Percentiles rank a stretch among this genome's conserved stretches.
Conservation (phyloP, 2,888 invertebrate genomes). For the Idaea biselata region DNA sequence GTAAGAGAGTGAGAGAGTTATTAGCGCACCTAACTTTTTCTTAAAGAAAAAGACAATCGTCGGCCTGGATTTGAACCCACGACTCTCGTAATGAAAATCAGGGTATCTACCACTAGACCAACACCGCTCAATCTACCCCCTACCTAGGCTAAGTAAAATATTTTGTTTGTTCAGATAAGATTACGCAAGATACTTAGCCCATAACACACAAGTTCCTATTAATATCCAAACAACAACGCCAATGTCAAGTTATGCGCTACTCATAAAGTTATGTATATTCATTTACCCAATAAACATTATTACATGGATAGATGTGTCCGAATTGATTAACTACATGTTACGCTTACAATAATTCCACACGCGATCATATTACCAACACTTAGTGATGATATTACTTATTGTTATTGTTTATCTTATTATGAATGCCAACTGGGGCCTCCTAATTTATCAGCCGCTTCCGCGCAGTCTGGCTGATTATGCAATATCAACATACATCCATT, state of each 20-base stretch:
- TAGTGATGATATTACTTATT: slow-evolving; percentile 37
- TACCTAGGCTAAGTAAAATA: too few relatives aligned
- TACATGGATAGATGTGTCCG: neutral
- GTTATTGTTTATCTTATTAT: slow-evolving; percentile 50
- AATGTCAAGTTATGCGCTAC: neutral
- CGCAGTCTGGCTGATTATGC: slow-evolving; percentile 24
- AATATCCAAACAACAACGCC: neutral
- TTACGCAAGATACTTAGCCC: too few relatives aligned
- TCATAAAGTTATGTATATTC: too few relatives aligned
- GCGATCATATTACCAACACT: slow-evolving; percentile 22
- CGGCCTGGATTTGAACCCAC: too few relatives aligned
- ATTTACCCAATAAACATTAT: neutral
- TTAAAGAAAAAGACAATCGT: too few relatives aligned
- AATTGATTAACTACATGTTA: neutral
- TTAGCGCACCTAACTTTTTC: too few relatives aligned
- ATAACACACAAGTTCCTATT: neutral
- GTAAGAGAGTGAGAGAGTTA: too few relatives aligned
- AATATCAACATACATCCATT: slow-evolving; percentile 38
- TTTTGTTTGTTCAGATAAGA: too few relatives aligned
- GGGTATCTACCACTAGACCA: too few relatives aligned
- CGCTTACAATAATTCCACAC: slow-evolving; percentile 2
- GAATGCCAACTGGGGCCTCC: slow-evolving; percentile 46
- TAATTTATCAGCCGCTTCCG: slow-evolving; percentile 53
- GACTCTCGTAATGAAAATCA: too few relatives aligned
- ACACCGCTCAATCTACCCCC: too few relatives aligned